Evolutionary conservation across 2,113 vertebrate species (phyloP).

Genomic region (Anoplopoma fimbria): DNA sequence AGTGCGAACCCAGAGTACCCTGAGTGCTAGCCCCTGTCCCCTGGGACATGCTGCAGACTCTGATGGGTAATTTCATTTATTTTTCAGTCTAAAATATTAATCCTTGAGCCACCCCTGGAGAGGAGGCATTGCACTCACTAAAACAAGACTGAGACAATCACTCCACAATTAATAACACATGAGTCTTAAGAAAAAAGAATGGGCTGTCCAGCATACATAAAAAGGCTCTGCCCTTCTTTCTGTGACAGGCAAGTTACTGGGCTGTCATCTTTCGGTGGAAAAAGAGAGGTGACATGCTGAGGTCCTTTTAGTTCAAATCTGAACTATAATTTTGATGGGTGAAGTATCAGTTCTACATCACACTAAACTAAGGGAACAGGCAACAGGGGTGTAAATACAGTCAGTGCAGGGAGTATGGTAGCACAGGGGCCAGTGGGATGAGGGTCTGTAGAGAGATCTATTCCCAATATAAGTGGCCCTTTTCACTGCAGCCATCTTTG

Average conservation of each 20-base stretch:
- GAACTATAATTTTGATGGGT: constrained; percentile 28
- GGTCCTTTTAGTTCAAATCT: constrained; percentile 52
- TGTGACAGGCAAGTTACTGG: constrained; percentile 51
- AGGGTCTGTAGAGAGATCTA: neutral
- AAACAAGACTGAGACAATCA: constrained; percentile 82
- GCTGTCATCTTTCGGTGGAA: constrained; percentile 53
- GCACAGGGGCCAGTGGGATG: neutral
- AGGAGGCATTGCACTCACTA: constrained; percentile 80
- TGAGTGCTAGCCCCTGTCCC: constrained; percentile 79
- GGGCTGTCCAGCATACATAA: constrained; percentile 61
- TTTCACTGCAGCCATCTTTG: neutral
- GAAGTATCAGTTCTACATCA: neutral
- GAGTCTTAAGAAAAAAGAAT: constrained; percentile 70
- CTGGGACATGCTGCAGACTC: constrained; percentile 75
- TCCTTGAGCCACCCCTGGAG: constrained; percentile 76
- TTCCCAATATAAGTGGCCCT: neutral
- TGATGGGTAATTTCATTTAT: constrained; percentile 85
- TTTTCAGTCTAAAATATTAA: constrained; percentile 86
- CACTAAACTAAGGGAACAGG: neutral
- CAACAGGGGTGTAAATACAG: neutral
- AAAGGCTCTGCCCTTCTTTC: constrained; percentile 52
- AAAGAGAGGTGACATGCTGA: constrained; percentile 47
- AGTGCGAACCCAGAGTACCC: constrained; percentile 79
- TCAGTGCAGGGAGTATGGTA: no score
- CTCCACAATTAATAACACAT: constrained; percentile 83